Evolutionary conservation across 2,113 vertebrate species (phyloP).

Genomic region (Micromys minutus): DNA sequence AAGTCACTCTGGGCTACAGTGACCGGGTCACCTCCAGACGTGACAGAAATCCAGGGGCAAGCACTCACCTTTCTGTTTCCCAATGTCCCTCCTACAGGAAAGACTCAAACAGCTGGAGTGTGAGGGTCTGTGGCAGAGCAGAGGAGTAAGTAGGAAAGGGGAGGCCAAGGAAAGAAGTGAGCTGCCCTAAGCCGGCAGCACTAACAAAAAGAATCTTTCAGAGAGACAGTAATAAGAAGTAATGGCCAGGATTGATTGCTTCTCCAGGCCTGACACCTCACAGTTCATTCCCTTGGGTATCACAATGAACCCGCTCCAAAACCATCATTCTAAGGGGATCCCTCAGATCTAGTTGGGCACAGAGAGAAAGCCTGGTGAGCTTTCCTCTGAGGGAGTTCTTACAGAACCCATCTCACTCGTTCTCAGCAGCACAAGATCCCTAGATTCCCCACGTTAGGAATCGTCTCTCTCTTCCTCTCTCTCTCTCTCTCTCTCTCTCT

Average conservation of each 20-base stretch:
- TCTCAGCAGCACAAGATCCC: not conserved
- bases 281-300: not conserved
- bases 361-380: not conserved
- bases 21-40: constrained; percentile 27
- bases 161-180: not conserved
- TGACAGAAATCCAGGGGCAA: not conserved
- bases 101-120: not conserved
- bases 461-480: not conserved
- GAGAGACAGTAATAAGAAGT: rapidly evolving
- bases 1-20: not conserved
- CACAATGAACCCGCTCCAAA: not conserved
- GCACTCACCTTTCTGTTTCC: not conserved
- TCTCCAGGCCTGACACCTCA: rapidly evolving
- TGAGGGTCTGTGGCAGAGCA: rapidly evolving
- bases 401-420: too few species aligned
- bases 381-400: not conserved
- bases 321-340: not conserved
- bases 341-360: not conserved
- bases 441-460: not conserved
- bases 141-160: not conserved
- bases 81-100: not conserved
- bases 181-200: not conserved
- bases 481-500: not conserved
- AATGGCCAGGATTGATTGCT: rapidly evolving
- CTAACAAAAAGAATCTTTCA: not conserved